Conservation (phyloP, 2,797 vertebrate genomes). For the Paguma larvata region DNA sequence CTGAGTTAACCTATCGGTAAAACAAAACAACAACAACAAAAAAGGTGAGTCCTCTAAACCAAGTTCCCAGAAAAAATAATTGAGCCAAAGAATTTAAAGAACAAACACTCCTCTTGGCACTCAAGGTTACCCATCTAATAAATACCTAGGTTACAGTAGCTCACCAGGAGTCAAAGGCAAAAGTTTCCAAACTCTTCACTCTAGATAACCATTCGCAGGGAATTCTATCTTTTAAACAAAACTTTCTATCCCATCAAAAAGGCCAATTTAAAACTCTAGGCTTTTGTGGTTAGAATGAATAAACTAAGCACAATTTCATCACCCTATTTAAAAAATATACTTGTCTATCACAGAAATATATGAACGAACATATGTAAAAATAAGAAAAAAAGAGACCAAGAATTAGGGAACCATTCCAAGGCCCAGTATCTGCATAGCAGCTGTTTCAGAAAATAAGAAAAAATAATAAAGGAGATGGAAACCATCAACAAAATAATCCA, state of each 20-base stretch:
- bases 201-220: not conserved
- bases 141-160: not conserved
- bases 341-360: not conserved
- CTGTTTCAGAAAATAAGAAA: not conserved
- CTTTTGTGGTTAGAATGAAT: conserved; percentile 2
- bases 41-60: not conserved
- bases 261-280: conserved; percentile 14
- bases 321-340: not conserved
- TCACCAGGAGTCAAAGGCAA: not conserved
- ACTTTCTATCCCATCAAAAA: not conserved
- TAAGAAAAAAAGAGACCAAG: not conserved
- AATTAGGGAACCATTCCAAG: not conserved
- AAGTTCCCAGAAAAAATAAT: not conserved
- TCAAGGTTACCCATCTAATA: conserved; percentile 23
- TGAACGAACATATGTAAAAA: not conserved
- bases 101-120: not conserved
- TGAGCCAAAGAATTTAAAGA: not conserved
- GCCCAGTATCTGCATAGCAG: not conserved
- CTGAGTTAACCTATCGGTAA: not conserved
- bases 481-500: conserved; percentile 22
- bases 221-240: conserved; percentile 19
- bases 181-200: conserved; percentile 15
- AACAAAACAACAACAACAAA: not conserved
- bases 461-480: not conserved
- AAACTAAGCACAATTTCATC: not conserved